Evolutionary conservation across 2,113 vertebrate genomes (phyloP).

Genomic region (Manacus vitellinus): DNA sequence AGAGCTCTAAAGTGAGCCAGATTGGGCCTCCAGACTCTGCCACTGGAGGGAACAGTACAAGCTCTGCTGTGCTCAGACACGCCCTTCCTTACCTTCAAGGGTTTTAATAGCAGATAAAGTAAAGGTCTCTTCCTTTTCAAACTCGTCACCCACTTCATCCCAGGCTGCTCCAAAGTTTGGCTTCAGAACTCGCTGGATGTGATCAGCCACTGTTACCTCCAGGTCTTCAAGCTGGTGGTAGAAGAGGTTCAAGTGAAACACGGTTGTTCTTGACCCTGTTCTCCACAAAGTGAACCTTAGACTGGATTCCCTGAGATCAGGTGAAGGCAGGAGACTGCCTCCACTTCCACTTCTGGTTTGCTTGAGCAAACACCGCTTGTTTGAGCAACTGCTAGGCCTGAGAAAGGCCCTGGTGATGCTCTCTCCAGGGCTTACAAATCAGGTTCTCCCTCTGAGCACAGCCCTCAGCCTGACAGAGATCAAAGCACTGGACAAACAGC

Average conservation of each 20-base stretch:
- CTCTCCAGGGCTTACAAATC: background rate
- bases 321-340: background rate
- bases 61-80: background rate
- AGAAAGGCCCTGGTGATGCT: background rate
- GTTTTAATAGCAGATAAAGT: conserved; percentile 82
- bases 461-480: background rate
- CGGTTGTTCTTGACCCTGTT: background rate
- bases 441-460: background rate
- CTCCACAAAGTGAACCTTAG: background rate
- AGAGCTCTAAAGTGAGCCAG: background rate
- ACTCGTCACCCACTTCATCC: conserved; percentile 83
- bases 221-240: conserved; percentile 79
- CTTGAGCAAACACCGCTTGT: background rate
- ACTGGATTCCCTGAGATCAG: background rate
- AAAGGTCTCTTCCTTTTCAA: conserved; percentile 84
- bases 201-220: conserved; percentile 81
- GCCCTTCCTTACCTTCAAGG: conserved; percentile 76
- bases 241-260: background rate
- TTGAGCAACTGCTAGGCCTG: background rate
- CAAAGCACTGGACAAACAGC: background rate
- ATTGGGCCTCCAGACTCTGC: background rate
- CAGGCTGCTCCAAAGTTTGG: conserved; percentile 83
- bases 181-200: conserved; percentile 84
- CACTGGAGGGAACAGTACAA: background rate
- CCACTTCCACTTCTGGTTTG: background rate